phyloP scores from a whole-genome alignment of 2,113 vertebrate species.

The Ardeotis arabs region DNA sequence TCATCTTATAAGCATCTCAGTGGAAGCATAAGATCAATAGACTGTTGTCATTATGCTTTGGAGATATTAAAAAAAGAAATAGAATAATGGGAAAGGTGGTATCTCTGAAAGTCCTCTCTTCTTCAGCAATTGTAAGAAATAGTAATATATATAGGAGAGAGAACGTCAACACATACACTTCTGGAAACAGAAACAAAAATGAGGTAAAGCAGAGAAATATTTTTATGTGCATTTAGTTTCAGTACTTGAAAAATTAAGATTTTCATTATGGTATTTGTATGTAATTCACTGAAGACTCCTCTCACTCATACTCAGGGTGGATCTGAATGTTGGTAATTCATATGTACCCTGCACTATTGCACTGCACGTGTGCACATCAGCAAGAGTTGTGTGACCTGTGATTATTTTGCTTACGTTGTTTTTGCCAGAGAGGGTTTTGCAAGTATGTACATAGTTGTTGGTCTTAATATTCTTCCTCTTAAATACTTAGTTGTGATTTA shows the following conservation, averaged over 20 bases:
- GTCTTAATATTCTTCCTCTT: not conserved
- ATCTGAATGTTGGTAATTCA: rapidly evolving
- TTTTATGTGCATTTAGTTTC: not conserved
- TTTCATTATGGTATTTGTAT: not conserved
- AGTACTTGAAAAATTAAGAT: not conserved
- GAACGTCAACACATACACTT: not conserved
- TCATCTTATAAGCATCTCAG: not conserved
- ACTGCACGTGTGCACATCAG: not conserved
- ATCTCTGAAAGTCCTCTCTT: not conserved
- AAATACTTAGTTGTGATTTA: not conserved
- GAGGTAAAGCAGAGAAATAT: not conserved
- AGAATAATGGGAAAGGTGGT: not conserved
- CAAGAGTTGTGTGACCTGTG: not conserved
- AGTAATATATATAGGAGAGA: not conserved
- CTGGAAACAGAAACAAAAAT: not conserved
- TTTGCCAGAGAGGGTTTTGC: slow-evolving; percentile 19
- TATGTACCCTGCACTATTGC: not conserved
- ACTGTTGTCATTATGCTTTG: not conserved
- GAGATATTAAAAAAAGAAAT: not conserved
- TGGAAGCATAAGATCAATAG: not conserved
- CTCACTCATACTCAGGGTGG: rapidly evolving
- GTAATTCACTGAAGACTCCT: not conserved
- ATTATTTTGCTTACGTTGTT: not conserved
- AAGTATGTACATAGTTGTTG: not conserved
- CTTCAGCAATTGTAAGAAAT: not conserved